Percentiles rank a stretch among this genome's conserved stretches.
Conservation (phyloP, 2,797 vertebrate species). For the Aplochiton taeniatus region DNA sequence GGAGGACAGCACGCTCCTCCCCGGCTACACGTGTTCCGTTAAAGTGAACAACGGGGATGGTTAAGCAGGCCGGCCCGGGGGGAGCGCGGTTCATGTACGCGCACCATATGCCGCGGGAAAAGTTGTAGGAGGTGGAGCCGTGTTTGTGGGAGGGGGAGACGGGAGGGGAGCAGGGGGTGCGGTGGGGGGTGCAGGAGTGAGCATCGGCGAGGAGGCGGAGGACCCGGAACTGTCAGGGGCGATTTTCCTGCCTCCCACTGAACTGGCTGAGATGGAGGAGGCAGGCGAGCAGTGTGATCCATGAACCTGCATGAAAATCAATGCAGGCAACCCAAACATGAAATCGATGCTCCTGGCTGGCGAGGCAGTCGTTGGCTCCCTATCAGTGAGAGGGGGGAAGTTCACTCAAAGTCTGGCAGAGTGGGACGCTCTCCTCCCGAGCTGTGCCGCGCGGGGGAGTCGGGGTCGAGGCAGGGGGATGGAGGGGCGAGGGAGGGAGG, state of each 20-base stretch:
- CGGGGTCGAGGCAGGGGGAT: conserved; percentile 45
- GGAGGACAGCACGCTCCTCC: conserved; percentile 23
- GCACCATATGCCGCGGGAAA: conserved; percentile 1
- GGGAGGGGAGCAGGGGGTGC: conserved; percentile 24
- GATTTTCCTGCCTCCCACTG: conserved; percentile 62
- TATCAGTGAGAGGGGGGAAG: conserved; percentile 37
- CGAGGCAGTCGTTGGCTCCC: conserved; percentile 32
- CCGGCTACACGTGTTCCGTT: conserved; percentile 30
- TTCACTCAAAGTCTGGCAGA: conserved; percentile 48
- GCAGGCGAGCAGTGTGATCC: conserved; percentile 61
- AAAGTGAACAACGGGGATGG: conserved; percentile 31
- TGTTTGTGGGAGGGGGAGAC: conserved; percentile 7
- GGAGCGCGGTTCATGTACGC: not conserved
- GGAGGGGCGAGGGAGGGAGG: conserved; percentile 31
- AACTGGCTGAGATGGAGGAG: conserved; percentile 56
- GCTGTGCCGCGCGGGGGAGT: conserved; percentile 38
- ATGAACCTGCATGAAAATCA: conserved; percentile 75
- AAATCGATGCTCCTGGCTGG: conserved; percentile 67
- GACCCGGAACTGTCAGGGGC: conserved; percentile 61
- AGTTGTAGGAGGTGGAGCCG: conserved; percentile 14
- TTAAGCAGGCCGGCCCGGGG: conserved; percentile 13
- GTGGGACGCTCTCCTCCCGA: conserved; percentile 38
- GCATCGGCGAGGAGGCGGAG: conserved; percentile 15
- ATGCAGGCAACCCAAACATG: conserved; percentile 71
- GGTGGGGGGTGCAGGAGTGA: conserved; percentile 3